A percentile compares a stretch with the other conserved stretches of the same genome.
Evolutionary conservation across 2,888 invertebrate genomes (phyloP).

Genomic region (Sphaerophoria rueppellii): DNA sequence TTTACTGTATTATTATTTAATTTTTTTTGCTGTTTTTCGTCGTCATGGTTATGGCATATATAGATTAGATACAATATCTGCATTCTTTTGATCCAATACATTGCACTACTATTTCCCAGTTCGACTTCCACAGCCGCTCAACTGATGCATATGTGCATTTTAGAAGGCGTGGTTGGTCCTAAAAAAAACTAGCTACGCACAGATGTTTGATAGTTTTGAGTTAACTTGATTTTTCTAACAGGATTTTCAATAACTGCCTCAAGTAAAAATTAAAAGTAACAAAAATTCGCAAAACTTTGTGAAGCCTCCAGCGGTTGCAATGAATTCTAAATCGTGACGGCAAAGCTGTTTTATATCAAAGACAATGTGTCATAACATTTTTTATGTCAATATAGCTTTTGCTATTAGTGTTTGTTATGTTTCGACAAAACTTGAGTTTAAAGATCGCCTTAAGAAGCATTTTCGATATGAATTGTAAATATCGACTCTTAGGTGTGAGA

Average conservation of each 20-base stretch:
- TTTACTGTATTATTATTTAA: background rate
- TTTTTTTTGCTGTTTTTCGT: background rate
- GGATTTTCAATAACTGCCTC: constrained; percentile 60
- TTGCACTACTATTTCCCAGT: constrained; percentile 54
- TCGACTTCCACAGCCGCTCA: constrained; percentile 48
- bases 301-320: constrained; percentile 32
- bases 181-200: constrained; percentile 53
- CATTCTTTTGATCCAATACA: constrained; percentile 47
- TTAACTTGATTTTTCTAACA: constrained; percentile 49
- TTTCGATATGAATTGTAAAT: constrained; percentile 16
- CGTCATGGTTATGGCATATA: constrained; percentile 36
- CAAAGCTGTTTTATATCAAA: constrained; percentile 44
- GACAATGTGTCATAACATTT: constrained; percentile 70
- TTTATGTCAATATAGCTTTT: constrained; percentile 45
- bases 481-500: constrained; percentile 11
- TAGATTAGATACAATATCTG: constrained; percentile 42
- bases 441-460: constrained; percentile 7
- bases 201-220: constrained; percentile 14
- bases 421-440: background rate
- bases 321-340: constrained; percentile 54
- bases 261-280: constrained; percentile 46
- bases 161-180: constrained; percentile 63
- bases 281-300: constrained; percentile 16
- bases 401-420: constrained; percentile 6
- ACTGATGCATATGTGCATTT: constrained; percentile 36